Conservation (phyloP, 2,888 invertebrate genomes). For the Pterostichus niger region DNA sequence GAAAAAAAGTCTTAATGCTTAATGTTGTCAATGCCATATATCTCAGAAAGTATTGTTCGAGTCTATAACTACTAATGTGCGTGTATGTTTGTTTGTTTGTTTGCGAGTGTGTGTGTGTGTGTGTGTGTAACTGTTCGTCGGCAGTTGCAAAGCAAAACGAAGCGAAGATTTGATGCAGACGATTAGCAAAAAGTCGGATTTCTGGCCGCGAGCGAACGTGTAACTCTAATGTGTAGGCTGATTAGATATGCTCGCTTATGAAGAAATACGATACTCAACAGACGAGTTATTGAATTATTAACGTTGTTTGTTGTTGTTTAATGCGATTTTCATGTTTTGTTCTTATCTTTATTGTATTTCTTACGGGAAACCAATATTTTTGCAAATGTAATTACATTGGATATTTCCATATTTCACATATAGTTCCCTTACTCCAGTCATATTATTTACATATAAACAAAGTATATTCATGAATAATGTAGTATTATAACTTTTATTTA, state of each 20-base stretch:
- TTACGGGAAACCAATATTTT: no score
- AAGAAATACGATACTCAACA: conserved; percentile 34
- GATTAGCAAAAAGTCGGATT: conserved; percentile 44
- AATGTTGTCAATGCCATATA: neutral
- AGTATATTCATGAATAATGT: no score
- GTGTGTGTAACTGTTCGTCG: conserved; percentile 31
- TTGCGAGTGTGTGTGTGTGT: conserved; percentile 6
- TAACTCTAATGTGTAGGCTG: conserved; percentile 44
- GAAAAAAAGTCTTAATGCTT: no score
- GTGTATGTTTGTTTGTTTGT: no score
- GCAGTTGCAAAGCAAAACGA: conserved; percentile 26
- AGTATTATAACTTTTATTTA: no score
- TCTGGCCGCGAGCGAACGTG: conserved; percentile 6
- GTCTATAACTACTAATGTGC: neutral
- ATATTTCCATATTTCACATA: no score
- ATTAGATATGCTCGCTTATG: conserved; percentile 43
- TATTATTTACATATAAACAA: no score
- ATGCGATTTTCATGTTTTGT: conserved; percentile 12
- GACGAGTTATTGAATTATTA: conserved; percentile 40
- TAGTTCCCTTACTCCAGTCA: no score
- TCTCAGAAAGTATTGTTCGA: neutral
- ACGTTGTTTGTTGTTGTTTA: conserved; percentile 10
- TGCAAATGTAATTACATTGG: no score
- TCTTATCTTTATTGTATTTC: no score
- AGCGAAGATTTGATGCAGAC: conserved; percentile 24